phyloP scores from a whole-genome alignment of 64 coral and sea anemone species.

The Platygyra sinensis region DNA sequence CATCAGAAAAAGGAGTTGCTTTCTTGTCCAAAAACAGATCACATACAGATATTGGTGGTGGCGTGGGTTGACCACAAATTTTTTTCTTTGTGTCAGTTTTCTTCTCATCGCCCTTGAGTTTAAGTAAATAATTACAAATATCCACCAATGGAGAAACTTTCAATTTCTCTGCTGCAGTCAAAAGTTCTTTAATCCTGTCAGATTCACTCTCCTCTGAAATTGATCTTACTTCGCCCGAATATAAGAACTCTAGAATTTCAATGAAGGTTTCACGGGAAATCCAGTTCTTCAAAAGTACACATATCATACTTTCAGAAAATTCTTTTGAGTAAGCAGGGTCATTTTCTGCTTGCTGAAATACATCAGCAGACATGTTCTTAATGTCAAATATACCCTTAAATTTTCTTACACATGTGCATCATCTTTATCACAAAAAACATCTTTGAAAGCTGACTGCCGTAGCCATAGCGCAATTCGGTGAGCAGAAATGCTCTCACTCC shows the following conservation, averaged over 20 bases:
- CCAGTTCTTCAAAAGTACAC: conserved; percentile 35
- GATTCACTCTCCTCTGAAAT: conserved; percentile 21
- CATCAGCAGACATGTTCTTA: background rate
- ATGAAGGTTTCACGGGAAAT: conserved; percentile 28
- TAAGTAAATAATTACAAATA: conserved; percentile 1
- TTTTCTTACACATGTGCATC: background rate
- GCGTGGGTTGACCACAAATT: background rate
- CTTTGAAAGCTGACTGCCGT: background rate
- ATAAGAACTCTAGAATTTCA: conserved; percentile 16
- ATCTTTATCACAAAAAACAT: background rate
- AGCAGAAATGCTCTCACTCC: conserved; percentile 1
- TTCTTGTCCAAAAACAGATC: conserved; percentile 4
- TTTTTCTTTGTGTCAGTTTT: background rate
- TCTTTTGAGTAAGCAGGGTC: background rate
- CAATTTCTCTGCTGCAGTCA: conserved; percentile 22
- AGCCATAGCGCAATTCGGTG: conserved; percentile 11
- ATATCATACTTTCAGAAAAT: background rate
- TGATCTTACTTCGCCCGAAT: conserved; percentile 7
- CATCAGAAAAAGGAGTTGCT: background rate
- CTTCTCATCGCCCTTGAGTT: background rate
- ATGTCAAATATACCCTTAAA: conserved; percentile 4
- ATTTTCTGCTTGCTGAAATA: background rate
- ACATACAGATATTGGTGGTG: background rate
- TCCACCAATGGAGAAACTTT: background rate
- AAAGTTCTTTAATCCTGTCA: background rate